Evolutionary conservation across 2,797 vertebrate species (phyloP).

Genomic region (Galago senegalensis): DNA sequence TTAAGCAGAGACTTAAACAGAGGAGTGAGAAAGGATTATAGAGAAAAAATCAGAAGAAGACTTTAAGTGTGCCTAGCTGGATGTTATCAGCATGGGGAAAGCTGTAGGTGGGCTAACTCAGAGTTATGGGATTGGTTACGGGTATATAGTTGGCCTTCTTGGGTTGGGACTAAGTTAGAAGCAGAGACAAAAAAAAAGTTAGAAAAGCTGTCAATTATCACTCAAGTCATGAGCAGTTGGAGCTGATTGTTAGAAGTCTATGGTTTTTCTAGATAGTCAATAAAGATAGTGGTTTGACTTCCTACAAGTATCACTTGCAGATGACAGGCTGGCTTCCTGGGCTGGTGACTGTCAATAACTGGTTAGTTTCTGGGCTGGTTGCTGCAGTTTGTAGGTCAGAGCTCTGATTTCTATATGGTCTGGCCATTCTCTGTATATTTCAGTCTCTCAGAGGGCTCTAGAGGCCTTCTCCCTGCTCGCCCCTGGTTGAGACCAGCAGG

Average conservation of each 20-base stretch:
- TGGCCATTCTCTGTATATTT: neutral
- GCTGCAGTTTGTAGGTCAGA: neutral
- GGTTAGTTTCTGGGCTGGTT: neutral
- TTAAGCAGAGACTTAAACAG: neutral
- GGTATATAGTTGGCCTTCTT: neutral
- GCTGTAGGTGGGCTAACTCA: neutral
- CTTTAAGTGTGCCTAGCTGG: neutral
- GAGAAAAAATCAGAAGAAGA: neutral
- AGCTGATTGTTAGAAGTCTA: neutral
- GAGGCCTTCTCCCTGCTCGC: neutral
- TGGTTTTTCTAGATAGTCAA: neutral
- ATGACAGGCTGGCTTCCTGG: neutral
- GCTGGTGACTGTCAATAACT: neutral
- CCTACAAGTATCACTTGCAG: neutral
- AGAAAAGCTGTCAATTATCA: neutral
- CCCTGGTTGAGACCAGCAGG: neutral
- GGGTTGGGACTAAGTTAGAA: neutral
- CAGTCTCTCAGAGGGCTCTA: neutral
- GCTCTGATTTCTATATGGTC: neutral
- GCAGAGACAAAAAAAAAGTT: constrained; percentile 6
- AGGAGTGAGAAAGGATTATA: neutral
- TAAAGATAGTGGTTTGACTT: neutral
- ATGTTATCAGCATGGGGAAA: neutral
- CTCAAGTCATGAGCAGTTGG: neutral
- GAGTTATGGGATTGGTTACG: neutral